Evolutionary conservation across 2,113 vertebrate genomes (phyloP).

Genomic region (Galeopterus variegatus): DNA sequence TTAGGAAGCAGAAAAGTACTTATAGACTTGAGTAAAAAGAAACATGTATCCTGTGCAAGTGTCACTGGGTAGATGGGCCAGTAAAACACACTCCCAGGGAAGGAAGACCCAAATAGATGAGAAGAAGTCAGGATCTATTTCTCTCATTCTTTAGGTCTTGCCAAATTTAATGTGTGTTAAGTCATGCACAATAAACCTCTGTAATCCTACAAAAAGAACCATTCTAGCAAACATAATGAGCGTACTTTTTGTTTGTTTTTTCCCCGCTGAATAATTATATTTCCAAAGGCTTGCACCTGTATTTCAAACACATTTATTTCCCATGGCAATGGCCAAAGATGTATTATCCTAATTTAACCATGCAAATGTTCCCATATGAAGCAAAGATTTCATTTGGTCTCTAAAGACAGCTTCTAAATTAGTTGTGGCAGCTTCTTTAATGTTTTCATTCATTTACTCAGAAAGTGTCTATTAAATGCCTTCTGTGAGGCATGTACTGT

Average conservation of each 20-base stretch:
- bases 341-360: background rate
- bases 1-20: background rate
- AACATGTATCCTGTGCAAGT: background rate
- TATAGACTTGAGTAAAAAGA: background rate
- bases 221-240: background rate
- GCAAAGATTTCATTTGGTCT: background rate
- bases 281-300: conserved; percentile 5
- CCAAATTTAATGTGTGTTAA: background rate
- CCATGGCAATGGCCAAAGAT: background rate
- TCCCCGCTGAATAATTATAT: background rate
- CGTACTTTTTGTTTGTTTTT: background rate
- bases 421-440: background rate
- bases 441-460: background rate
- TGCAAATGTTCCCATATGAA: background rate
- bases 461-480: background rate
- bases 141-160: background rate
- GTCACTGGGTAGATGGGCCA: background rate
- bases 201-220: background rate
- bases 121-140: background rate
- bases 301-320: background rate
- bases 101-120: background rate
- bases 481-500: background rate
- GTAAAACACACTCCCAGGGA: background rate
- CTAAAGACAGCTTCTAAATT: conserved; percentile 38
- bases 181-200: background rate